Conservation (phyloP, 2,888 invertebrate genomes). For the Drosophila pegasa region DNA sequence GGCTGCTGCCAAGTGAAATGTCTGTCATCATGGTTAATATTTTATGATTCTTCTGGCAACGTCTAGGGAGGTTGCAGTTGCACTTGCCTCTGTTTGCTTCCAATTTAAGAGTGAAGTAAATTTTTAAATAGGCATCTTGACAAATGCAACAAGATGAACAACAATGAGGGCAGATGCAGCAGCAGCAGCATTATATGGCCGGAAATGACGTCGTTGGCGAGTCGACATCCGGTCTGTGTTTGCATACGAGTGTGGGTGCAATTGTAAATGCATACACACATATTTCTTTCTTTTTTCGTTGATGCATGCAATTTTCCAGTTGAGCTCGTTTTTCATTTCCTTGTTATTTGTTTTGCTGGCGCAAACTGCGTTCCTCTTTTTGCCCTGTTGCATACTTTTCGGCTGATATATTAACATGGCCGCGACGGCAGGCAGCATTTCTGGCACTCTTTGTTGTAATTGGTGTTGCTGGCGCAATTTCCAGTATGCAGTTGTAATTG, state of each 20-base stretch:
- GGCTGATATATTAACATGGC: constrained; percentile 68
- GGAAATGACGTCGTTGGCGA: constrained; percentile 74
- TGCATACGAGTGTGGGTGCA: constrained; percentile 9
- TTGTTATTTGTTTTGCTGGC: constrained; percentile 76
- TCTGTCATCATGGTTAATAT: constrained; percentile 64
- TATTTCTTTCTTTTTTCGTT: constrained; percentile 27
- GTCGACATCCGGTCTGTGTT: constrained; percentile 47
- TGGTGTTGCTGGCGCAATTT: constrained; percentile 47
- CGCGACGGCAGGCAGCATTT: constrained; percentile 54
- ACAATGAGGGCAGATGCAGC: constrained; percentile 8
- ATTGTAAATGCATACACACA: constrained; percentile 20
- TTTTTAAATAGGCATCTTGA: constrained; percentile 66
- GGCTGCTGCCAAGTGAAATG: constrained; percentile 56
- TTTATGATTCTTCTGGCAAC: constrained; percentile 55
- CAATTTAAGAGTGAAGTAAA: constrained; percentile 66
- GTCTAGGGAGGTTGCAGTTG: constrained; percentile 23
- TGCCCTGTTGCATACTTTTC: constrained; percentile 45
- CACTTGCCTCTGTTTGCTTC: constrained; percentile 38
- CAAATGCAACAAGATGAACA: constrained; percentile 39
- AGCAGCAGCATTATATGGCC: constrained; percentile 38
- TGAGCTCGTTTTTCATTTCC: constrained; percentile 80
- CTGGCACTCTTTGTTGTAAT: constrained; percentile 37
- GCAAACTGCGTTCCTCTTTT: constrained; percentile 10
- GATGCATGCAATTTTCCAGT: constrained; percentile 74
- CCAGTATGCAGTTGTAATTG: constrained; percentile 64